Evolutionary conservation across 2,888 invertebrate species (phyloP).

Genomic region (Perithous albicinctus): DNA sequence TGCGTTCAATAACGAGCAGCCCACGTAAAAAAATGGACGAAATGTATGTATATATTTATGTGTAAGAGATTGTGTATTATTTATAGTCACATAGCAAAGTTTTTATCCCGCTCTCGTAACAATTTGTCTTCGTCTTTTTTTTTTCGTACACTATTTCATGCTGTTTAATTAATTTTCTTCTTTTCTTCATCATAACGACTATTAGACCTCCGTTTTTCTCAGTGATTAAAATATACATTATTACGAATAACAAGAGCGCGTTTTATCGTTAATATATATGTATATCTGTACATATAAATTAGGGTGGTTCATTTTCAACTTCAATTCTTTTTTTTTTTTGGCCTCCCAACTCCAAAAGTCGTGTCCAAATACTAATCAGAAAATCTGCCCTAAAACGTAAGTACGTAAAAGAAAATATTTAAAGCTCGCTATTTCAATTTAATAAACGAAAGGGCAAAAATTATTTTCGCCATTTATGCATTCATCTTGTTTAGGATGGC

Average conservation of each 20-base stretch:
- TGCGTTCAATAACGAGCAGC: constrained; percentile 71
- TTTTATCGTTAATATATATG: constrained; percentile 55
- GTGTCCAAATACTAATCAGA: too few relatives aligned
- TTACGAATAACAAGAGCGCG: constrained; percentile 60
- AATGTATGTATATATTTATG: constrained; percentile 70
- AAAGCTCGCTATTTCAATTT: too few relatives aligned
- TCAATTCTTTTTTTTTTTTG: too few relatives aligned
- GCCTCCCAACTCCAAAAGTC: too few relatives aligned
- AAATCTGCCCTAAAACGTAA: too few relatives aligned
- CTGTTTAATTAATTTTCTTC: constrained; percentile 27
- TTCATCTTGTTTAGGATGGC: too few relatives aligned
- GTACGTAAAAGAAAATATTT: too few relatives aligned
- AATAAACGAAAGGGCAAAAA: too few relatives aligned
- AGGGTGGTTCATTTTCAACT: too few relatives aligned
- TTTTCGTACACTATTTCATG: constrained; percentile 35
- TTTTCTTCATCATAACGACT: constrained; percentile 49
- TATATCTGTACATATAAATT: constrained; percentile 25
- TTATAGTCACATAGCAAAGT: constrained; percentile 75
- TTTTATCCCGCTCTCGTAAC: constrained; percentile 66
- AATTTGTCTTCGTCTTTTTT: constrained; percentile 47
- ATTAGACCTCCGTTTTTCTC: constrained; percentile 61
- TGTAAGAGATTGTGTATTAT: constrained; percentile 6
- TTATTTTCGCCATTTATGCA: too few relatives aligned
- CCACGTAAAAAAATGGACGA: constrained; percentile 81
- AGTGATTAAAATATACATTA: constrained; percentile 52